Evolutionary conservation across 2,888 invertebrate genomes (phyloP).

Genomic region (Rhopalosiphum nymphaeae): DNA sequence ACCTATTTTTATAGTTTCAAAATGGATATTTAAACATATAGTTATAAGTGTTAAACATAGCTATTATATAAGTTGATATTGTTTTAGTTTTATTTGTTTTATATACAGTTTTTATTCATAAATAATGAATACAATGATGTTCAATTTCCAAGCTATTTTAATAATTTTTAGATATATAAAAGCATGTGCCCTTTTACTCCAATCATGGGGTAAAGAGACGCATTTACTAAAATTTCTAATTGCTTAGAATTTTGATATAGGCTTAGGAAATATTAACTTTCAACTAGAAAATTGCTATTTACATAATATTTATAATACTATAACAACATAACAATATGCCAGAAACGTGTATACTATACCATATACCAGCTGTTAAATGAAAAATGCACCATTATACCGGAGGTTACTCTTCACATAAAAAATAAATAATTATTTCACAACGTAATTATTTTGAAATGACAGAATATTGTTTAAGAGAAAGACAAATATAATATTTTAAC

Average conservation of each 20-base stretch:
- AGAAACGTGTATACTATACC: too few species aligned
- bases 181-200: conserved; percentile 67
- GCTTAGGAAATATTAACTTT: too few species aligned
- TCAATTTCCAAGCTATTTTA: too few species aligned
- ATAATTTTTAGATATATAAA: background rate
- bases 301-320: too few species aligned
- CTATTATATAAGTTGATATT: too few species aligned
- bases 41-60: background rate
- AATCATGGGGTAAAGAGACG: background rate
- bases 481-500: background rate
- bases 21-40: background rate
- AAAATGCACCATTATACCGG: too few species aligned
- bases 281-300: too few species aligned
- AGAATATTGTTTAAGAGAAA: background rate
- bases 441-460: background rate
- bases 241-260: too few species aligned
- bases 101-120: too few species aligned
- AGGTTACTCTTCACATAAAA: background rate
- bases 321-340: too few species aligned
- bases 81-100: too few species aligned
- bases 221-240: background rate
- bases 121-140: background rate
- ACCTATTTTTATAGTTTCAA: background rate
- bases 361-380: too few species aligned
- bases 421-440: background rate